phyloP scores from a whole-genome alignment of 2,888 invertebrate species.

The Ophonus ardosiacus region DNA sequence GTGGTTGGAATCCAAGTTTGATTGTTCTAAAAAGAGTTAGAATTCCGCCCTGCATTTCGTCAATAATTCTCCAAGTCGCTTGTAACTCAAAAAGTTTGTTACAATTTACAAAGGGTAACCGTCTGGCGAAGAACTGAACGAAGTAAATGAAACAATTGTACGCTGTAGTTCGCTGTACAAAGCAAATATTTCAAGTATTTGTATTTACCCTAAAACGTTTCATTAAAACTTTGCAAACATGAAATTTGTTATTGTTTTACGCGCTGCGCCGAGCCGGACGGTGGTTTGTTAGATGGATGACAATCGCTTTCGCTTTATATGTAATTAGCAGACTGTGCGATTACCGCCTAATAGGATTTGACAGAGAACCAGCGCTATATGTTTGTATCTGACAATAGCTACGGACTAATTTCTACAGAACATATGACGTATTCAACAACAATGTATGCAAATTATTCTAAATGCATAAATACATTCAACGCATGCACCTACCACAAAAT shows the following conservation, averaged over 20 bases:
- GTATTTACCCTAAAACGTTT: constrained; percentile 22
- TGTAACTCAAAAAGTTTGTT: constrained; percentile 18
- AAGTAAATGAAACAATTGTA: constrained; percentile 35
- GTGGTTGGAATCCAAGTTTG: background rate
- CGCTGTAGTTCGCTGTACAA: constrained; percentile 20
- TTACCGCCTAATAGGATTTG: constrained; percentile 3
- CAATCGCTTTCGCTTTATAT: background rate
- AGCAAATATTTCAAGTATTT: constrained; percentile 41
- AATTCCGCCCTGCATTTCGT: background rate
- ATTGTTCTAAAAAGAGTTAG: background rate
- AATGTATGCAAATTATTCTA: background rate
- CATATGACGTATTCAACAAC: background rate
- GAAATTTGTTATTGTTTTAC: background rate
- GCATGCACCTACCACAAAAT: background rate
- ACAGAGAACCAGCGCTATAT: background rate
- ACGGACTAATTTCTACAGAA: background rate
- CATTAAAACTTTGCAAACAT: constrained; percentile 28
- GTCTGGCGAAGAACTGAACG: constrained; percentile 13
- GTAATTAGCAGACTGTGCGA: background rate
- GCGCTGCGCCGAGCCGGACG: background rate
- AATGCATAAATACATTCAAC: background rate
- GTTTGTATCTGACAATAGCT: background rate
- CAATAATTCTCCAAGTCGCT: constrained; percentile 12
- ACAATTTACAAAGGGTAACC: constrained; percentile 39
- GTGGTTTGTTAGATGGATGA: background rate